phyloP scores from a whole-genome alignment of 37 sponge, comb jelly and placozoan species.

The Ianthella basta region DNA sequence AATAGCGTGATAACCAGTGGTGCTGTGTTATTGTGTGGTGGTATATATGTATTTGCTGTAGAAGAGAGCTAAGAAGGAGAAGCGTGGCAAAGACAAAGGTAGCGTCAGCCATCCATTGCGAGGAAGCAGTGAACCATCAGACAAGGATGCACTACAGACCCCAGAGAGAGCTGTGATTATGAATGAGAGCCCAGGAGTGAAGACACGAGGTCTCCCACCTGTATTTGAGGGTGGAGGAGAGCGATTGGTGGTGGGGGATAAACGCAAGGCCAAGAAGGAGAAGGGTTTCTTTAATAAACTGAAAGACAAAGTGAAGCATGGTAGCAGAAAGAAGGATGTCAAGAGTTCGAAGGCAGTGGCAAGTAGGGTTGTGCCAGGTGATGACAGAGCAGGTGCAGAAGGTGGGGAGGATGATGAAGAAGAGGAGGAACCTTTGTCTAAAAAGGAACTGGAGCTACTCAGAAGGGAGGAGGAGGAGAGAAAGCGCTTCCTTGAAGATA shows the following conservation, averaged over 20 bases:
- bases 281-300: constrained; percentile 30
- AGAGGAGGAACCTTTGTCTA: background rate
- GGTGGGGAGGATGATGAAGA: constrained; percentile 6
- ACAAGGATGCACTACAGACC: constrained; percentile 4
- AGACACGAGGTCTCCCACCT: background rate
- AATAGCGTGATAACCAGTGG: no score
- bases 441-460: constrained; percentile 11
- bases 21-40: background rate
- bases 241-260: no score
- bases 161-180: background rate
- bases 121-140: background rate
- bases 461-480: constrained; percentile 48
- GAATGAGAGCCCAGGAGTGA: background rate
- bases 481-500: constrained; percentile 50
- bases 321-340: constrained; percentile 5
- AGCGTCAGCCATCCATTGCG: background rate
- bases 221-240: background rate
- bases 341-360: constrained; percentile 16
- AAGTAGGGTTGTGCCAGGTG: constrained; percentile 7
- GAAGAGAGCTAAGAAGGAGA: constrained; percentile 1
- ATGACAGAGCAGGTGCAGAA: background rate
- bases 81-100: background rate
- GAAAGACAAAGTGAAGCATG: constrained; percentile 48
- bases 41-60: background rate
- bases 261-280: background rate